phyloP scores from a whole-genome alignment of 2,113 vertebrate species.

The Rhineura floridana region DNA sequence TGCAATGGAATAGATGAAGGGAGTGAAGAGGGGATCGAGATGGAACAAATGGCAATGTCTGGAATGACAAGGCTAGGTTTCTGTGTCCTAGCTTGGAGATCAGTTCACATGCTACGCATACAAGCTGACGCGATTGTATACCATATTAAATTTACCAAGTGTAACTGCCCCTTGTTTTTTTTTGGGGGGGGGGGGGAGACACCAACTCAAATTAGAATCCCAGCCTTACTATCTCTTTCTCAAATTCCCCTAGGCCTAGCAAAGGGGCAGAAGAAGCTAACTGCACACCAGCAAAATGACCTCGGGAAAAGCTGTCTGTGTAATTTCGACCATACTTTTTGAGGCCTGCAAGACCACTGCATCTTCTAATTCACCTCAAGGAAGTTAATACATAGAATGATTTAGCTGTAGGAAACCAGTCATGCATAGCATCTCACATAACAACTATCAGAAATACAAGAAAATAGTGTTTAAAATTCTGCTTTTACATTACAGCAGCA shows the following conservation, averaged over 20 bases:
- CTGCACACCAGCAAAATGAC: not conserved
- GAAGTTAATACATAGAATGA: not conserved
- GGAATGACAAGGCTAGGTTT: not conserved
- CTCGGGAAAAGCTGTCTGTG: not conserved
- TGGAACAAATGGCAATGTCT: too few species aligned
- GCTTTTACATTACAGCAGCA: not conserved
- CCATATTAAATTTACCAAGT: not conserved
- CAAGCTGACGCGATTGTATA: not conserved
- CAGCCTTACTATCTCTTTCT: not conserved
- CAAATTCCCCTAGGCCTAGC: not conserved
- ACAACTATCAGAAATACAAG: not conserved
- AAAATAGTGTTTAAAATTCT: not conserved
- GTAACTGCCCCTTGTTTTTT: not conserved
- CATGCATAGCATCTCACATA: not conserved
- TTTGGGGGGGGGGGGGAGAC: too few species aligned
- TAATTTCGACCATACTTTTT: not conserved
- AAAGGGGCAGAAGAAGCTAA: not conserved
- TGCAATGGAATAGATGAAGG: not conserved
- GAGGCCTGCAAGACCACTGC: not conserved
- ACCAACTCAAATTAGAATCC: not conserved
- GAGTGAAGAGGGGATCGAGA: too few species aligned
- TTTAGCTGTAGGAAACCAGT: not conserved
- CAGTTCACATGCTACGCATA: not conserved
- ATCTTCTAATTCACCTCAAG: not conserved
- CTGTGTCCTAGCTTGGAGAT: not conserved